Evolutionary conservation across 2,888 invertebrate species (phyloP).

Genomic region (Leucophenga montana): DNA sequence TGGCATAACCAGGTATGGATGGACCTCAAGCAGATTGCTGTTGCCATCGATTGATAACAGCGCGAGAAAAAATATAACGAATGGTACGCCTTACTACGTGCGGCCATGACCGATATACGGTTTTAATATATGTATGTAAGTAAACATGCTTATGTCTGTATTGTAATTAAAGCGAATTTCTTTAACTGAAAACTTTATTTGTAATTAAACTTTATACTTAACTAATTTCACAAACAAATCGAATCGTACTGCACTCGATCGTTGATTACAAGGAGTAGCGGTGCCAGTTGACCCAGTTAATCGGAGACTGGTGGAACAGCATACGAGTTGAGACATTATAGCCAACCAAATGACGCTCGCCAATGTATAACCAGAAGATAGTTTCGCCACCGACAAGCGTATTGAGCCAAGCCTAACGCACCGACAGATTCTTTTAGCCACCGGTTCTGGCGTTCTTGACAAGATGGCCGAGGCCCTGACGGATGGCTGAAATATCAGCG

Average conservation of each 20-base stretch:
- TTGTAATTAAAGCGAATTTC: too few species aligned
- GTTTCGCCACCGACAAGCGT: slow-evolving; percentile 93
- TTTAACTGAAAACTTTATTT: too few species aligned
- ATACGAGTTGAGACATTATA: slow-evolving; percentile 80
- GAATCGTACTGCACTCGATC: not conserved
- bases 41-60: too few species aligned
- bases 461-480: slow-evolving; percentile 83
- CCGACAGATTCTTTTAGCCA: slow-evolving; percentile 87
- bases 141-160: too few species aligned
- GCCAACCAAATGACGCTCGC: slow-evolving; percentile 92
- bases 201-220: slow-evolving; percentile 22
- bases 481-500: slow-evolving; percentile 89
- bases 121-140: too few species aligned
- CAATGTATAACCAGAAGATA: slow-evolving; percentile 95
- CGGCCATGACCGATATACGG: too few species aligned
- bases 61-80: too few species aligned
- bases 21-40: too few species aligned
- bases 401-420: slow-evolving; percentile 91
- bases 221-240: slow-evolving; percentile 18
- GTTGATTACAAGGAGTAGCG: too few species aligned
- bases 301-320: not conserved
- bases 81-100: too few species aligned
- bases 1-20: too few species aligned
- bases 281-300: not conserved
- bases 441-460: slow-evolving; percentile 82